Percentiles rank a stretch among this genome's conserved stretches.
Conservation (phyloP, 2,888 invertebrate species). For the Gerris lacustris region DNA sequence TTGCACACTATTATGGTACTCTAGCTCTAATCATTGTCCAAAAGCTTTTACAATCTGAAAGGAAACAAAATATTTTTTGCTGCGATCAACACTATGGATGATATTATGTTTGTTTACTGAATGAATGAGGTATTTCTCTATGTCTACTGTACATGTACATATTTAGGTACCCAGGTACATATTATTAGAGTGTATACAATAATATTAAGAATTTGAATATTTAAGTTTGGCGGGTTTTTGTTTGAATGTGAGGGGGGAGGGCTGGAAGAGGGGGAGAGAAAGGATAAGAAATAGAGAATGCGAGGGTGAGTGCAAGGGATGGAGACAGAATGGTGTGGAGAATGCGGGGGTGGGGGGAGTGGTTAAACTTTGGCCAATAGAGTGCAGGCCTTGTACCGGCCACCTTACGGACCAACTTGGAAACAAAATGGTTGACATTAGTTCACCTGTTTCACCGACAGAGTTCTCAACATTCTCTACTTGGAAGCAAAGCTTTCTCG, state of each 20-base stretch:
- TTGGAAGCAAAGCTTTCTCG: neutral
- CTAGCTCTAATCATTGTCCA: too few species aligned
- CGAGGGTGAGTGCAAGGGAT: neutral
- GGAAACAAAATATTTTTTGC: too few species aligned
- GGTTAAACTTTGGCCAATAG: neutral
- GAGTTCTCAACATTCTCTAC: constrained; percentile 13
- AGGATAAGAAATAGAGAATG: neutral
- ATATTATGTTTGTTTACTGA: too few species aligned
- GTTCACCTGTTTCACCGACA: constrained; percentile 12
- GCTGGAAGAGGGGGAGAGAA: neutral
- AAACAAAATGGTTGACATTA: constrained; percentile 18
- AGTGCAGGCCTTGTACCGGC: constrained; percentile 11
- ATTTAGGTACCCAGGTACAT: too few species aligned
- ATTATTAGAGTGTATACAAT: too few species aligned
- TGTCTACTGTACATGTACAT: too few species aligned
- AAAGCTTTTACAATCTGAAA: too few species aligned
- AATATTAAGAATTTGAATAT: too few species aligned
- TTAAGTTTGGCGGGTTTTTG: neutral
- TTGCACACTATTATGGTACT: too few species aligned
- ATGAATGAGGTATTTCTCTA: too few species aligned
- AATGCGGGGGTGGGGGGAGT: neutral
- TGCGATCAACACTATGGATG: too few species aligned
- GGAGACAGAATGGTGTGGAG: constrained; percentile 1
- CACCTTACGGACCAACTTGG: constrained; percentile 13
- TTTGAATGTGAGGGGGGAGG: neutral